Base-by-base conservation (phyloP, 1,140 invertebrate genomes). In the Drosophila tropicalis region DNA sequence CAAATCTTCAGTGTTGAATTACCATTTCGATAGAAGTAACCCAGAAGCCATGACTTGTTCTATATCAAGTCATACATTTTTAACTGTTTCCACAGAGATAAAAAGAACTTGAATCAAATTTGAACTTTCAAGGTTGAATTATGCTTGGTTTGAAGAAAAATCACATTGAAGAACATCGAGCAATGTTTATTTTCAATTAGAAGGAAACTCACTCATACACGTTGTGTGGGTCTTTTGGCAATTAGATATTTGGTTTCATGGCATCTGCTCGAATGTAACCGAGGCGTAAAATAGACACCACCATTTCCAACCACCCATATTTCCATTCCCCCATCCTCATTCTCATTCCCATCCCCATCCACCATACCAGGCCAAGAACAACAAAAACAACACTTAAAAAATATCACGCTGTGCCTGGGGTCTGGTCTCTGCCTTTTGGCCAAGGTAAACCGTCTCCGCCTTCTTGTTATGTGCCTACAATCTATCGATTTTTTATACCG, bases 131-230 rank as follows among this genome's bases (percentile, higher is more conserved):
- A 77, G 57, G 61, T 77, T 51, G 29, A 77, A 62, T 54, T 51
- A 22, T 4, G 44, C 17, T 19, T 47, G 67, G n/a, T 17, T 34
- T 62, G 3, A 3, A 29, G 29, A 29, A 29, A 41, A 34, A 44
- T 39, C 41, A 60, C 36, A 76, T 66, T 63, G 36, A 41, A 55
- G 36, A 66, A 72, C 66, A 71, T 55, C 76, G 51, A 39, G 36
- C 64, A 71, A 72, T 90, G 76, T 85, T 90, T 85, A 75, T 76
- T 90, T 90, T 90, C 86, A 90, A 90, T 90, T 90, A 82, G 72
- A 70, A 72, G 77, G 68, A 70, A 72, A 80, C 70, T 77, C 69
- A 70, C 66, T 74, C 56, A 62, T 81, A 60, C 61, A 71, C 40
- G 67, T 57, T 71, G 65, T 58, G 72, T 72, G 66, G 57, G 85